phyloP scores from a whole-genome alignment of 2,888 invertebrate genomes.

The Ennomos erosarius region DNA sequence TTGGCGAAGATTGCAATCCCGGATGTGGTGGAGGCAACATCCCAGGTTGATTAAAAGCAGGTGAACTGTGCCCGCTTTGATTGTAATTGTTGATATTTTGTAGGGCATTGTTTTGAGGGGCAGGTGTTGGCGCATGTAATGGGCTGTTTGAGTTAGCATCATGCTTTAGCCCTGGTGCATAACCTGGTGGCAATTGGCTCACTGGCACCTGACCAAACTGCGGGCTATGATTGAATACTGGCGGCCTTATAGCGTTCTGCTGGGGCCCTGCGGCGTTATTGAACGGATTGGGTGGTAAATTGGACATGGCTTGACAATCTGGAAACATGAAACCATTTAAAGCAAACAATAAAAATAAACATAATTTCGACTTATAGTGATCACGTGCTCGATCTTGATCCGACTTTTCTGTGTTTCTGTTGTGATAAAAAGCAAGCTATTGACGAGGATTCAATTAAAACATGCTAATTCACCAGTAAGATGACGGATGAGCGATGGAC shows the following conservation, averaged over 20 bases:
- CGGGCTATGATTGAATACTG: conserved; percentile 57
- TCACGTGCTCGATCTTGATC: conserved; percentile 22
- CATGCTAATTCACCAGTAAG: conserved; percentile 74
- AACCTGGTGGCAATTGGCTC: conserved; percentile 67
- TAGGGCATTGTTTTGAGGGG: conserved; percentile 53
- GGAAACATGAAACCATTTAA: conserved; percentile 58
- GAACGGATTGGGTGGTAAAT: conserved; percentile 75
- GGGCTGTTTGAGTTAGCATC: conserved; percentile 75
- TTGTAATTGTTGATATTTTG: conserved; percentile 66
- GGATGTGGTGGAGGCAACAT: conserved; percentile 56
- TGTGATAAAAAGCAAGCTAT: conserved; percentile 62
- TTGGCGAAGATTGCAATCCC: conserved; percentile 63
- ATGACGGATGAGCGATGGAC: conserved; percentile 70
- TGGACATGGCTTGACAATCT: conserved; percentile 80
- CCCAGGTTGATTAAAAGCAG: conserved; percentile 75
- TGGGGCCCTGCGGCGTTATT: conserved; percentile 61
- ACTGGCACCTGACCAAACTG: conserved; percentile 63
- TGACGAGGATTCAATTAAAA: conserved; percentile 68
- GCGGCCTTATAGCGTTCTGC: conserved; percentile 58
- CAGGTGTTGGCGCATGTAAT: conserved; percentile 48
- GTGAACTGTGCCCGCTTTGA: conserved; percentile 75
- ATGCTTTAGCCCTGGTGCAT: conserved; percentile 59
- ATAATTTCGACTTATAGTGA: conserved; percentile 5
- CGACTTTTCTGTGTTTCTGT: conserved; percentile 54
- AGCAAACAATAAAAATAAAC: conserved; percentile 21